phyloP scores from a whole-genome alignment of 2,888 invertebrate genomes.

The Scaptomyza tumidula region DNA sequence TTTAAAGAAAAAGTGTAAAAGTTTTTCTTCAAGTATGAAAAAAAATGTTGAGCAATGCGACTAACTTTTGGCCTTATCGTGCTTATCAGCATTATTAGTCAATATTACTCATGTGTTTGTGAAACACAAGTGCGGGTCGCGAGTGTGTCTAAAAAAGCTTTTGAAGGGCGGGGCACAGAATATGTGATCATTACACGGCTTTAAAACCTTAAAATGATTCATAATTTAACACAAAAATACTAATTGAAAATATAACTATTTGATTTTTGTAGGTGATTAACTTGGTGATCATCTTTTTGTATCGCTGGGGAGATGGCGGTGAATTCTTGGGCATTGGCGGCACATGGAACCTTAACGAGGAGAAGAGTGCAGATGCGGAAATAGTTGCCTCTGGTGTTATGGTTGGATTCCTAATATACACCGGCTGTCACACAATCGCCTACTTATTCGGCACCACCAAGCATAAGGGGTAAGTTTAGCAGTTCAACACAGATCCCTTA shows the following conservation, averaged over 20 bases:
- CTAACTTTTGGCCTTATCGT: slow-evolving; percentile 10
- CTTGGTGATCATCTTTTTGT: slow-evolving; percentile 91
- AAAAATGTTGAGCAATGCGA: slow-evolving; percentile 52
- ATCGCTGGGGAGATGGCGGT: slow-evolving; percentile 92
- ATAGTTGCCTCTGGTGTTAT: slow-evolving; percentile 94
- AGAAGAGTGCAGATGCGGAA: slow-evolving; percentile 94
- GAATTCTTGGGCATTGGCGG: slow-evolving; percentile 94
- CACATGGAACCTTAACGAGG: slow-evolving; percentile 95
- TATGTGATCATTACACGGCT: slow-evolving; percentile 21
- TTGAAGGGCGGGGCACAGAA: slow-evolving; percentile 40
- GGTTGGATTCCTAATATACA: slow-evolving; percentile 94
- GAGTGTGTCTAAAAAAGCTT: slow-evolving; percentile 29
- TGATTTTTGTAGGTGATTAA: slow-evolving; percentile 88
- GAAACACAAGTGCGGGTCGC: slow-evolving; percentile 31
- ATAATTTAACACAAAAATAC: not conserved
- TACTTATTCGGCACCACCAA: slow-evolving; percentile 91
- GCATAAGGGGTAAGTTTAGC: slow-evolving; percentile 88
- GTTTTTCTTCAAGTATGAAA: not conserved
- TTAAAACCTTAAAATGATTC: slow-evolving; percentile 22
- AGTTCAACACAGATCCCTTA: not conserved
- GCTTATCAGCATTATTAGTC: slow-evolving; percentile 58
- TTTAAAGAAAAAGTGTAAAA: not conserved
- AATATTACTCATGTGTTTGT: slow-evolving; percentile 65
- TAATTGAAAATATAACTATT: not conserved
- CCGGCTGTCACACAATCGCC: slow-evolving; percentile 90